Evolutionary conservation across 1,140 invertebrate genomes (phyloP).

Genomic region (Brachionus manjavacas): DNA sequence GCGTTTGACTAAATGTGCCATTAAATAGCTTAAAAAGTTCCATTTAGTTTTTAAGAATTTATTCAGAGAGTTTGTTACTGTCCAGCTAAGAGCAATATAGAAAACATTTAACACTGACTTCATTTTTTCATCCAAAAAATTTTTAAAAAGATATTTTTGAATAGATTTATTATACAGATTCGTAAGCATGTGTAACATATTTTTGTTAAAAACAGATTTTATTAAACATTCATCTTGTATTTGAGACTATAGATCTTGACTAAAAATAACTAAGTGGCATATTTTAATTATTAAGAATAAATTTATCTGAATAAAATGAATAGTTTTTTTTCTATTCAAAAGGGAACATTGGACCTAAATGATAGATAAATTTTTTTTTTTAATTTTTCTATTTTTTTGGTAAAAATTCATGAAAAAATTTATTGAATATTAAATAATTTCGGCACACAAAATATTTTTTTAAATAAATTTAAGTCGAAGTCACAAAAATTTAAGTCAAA

Average conservation of each 20-base stretch:
- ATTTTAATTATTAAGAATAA: too few relatives aligned
- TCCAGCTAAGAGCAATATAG: not conserved
- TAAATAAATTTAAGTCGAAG: too few relatives aligned
- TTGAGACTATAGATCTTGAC: not conserved
- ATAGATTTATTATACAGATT: not conserved
- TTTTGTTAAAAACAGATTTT: not conserved
- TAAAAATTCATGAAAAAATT: too few relatives aligned
- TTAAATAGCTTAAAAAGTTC: not conserved
- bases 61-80: not conserved
- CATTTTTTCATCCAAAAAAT: not conserved
- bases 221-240: not conserved
- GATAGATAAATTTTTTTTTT: too few relatives aligned
- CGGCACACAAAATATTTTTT: too few relatives aligned
- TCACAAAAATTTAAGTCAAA: too few relatives aligned
- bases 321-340: not conserved
- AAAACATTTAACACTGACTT: not conserved
- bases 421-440: too few relatives aligned
- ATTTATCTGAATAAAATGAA: not conserved
- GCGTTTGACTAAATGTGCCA: not conserved
- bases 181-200: not conserved
- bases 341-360: too few relatives aligned
- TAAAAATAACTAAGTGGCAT: not conserved
- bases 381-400: too few relatives aligned
- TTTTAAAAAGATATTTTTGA: not conserved
- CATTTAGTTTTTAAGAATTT: too few relatives aligned